These are phyloP conservation scores for Muschampia plurimacula DNA, from an alignment of 2,888 invertebrate species.

Conservation along the genomic window DNA sequence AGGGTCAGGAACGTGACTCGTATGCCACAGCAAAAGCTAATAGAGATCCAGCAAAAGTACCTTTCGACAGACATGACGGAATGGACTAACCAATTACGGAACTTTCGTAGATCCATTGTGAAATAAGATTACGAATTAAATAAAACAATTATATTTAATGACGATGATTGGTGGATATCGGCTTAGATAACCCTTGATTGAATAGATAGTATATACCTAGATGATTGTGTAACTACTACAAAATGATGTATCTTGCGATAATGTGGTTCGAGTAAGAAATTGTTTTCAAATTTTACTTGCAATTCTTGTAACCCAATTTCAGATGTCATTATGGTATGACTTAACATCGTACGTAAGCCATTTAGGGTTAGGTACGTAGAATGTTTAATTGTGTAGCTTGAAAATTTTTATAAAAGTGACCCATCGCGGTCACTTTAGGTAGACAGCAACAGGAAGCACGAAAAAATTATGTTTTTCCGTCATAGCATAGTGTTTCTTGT, in stretches of 20 bases:
- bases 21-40: conserved; percentile 31
- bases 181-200: conserved; percentile 22
- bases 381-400: neutral
- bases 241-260: conserved; percentile 8
- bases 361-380: neutral
- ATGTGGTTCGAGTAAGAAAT: neutral
- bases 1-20: conserved; percentile 35
- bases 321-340: neutral
- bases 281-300: neutral
- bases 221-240: conserved; percentile 4
- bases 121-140: conserved; percentile 32
- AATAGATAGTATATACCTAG: neutral
- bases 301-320: neutral
- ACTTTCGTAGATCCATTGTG: conserved; percentile 19
- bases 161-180: conserved; percentile 20
- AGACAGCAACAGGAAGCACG: too few relatives aligned
- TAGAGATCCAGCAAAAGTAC: conserved; percentile 19
- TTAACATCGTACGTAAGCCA: neutral
- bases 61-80: conserved; percentile 29
- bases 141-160: conserved; percentile 34
- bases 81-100: conserved; percentile 24
- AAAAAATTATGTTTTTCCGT: too few relatives aligned
- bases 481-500: too few relatives aligned
- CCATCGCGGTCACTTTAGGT: too few relatives aligned
- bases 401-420: neutral